Evolutionary conservation across 2,113 vertebrate species (phyloP), one percentile per base, ranked within the genome.

Genomic region (Pyxicephalus adspersus): DNA sequence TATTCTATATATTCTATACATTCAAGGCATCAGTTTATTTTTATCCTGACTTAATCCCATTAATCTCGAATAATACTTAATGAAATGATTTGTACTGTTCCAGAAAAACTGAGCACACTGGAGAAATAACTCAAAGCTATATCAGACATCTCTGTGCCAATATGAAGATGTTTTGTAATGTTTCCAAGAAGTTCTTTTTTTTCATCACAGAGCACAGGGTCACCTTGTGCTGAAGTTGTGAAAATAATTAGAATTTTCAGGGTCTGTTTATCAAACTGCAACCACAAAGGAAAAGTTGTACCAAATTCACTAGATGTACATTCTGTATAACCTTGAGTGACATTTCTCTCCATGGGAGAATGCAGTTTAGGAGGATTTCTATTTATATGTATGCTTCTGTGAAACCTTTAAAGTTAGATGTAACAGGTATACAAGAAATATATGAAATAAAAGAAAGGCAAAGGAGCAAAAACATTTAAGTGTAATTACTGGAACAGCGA

Each of bases 241-340:
- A 22, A 74, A 58, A 74, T 74, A 74, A 74, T 60, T 60, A 23
- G 19, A 74, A 55, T 64, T 20, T 51, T 18, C 73, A 76, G 38
- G 55, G 72, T 45, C 54, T 75, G 72, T 61, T 75, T 75, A 75
- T 75, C 55, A 61, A 60, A 75, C n/a, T 34, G 31, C 72, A 17
- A 22, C 28, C 45, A 6, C 20, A 76, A 61, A 60, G 18, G 0
- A n/a, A 31, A 57, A n/a, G 26, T 73, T 22, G 5, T 76, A 19
- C 23, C 23, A 51, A 63, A 28, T 51, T 25, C n/a, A 50, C 50
- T 45, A 76, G 20, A 50, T 20, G 58, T 23, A 22, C 13, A n/a
- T 38, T 63, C 13, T 0, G 25, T 4, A 29, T 18, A 6, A 13
- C 64, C 16, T n/a, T 22, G 9, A 22, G 15, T 34, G 11, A 28